Evolutionary conservation across 92 coral and sea anemone genomes (phyloP), one percentile per base, ranked within the genome.

Genomic region (Ricordea florida): DNA sequence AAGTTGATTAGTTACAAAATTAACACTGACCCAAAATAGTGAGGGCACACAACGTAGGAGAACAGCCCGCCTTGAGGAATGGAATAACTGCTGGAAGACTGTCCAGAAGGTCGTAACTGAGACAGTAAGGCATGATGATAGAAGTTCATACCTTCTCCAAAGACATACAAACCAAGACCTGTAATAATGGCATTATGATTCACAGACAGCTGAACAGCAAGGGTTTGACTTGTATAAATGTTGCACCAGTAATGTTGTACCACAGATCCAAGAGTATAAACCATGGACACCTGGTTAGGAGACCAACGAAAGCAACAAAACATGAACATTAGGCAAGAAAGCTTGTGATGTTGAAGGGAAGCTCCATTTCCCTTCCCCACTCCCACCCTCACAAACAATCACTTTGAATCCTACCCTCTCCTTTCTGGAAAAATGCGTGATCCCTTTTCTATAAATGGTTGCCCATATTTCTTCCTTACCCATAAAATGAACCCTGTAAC

Each of bases 191-290:
- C 63, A 22, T 2, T 22, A 2, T 74, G 85, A 57, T 87, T 86
- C 26, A 74, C 72, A 32, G 89, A 78, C 23, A 90, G 77, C 46
- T 77, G 24, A 30, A 21, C 45, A 24, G 85, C 92, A 6, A 78
- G 50, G 33, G 74, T 10, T 0, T 62, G 32, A 34, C 77, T 71
- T 3, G 92, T 90, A 36, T 71, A 83, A 11, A 90, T 35, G 56
- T 90, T 86, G 45, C 92, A 87, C 97, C 97, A 90, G 81, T 90
- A 90, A 52, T 90, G 97, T 52, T 87, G 97, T 15, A 86, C 63
- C n/a, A 72, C 81, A 13, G 97, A 73, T 20, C 92, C 92, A 82
- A 87, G 85, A 1, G 69, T 17, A 57, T 87, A 90, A 42, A 86
- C 86, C 35, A 33, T 9, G 16, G 89, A 41, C 20, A 90, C 76